Evolutionary conservation across 2,113 vertebrate species (phyloP).

Genomic region (Sphyrna mokarran): DNA sequence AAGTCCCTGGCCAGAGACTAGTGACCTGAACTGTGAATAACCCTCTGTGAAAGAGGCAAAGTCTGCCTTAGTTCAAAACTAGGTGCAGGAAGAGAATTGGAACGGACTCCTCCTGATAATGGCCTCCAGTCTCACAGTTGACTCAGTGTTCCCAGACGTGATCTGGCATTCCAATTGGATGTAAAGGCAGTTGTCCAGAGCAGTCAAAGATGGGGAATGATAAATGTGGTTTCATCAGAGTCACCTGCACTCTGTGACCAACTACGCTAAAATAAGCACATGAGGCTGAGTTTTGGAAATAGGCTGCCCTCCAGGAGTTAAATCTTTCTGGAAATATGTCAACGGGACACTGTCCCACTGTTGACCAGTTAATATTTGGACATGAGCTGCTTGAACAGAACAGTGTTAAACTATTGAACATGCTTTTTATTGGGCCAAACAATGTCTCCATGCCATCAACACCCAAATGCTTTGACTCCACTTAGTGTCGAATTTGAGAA

Average conservation of each 20-base stretch:
- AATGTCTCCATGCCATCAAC: background rate
- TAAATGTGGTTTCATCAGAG: background rate
- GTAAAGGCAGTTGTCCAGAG: background rate
- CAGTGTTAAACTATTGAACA: background rate
- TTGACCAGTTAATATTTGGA: background rate
- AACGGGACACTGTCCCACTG: background rate
- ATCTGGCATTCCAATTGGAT: background rate
- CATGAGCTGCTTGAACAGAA: background rate
- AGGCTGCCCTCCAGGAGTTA: background rate
- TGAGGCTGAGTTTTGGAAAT: background rate
- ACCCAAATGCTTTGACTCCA: constrained; percentile 24
- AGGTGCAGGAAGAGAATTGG: no score
- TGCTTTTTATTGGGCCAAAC: background rate
- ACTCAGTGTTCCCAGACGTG: background rate
- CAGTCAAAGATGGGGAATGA: background rate
- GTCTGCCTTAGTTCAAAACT: no score
- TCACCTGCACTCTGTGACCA: no score
- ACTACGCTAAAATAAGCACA: background rate
- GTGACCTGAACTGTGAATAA: no score
- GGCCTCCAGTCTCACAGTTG: background rate
- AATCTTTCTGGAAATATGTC: background rate
- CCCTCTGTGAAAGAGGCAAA: no score
- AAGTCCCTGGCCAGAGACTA: no score
- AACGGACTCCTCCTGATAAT: background rate
- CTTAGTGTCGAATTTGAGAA: background rate